Conservation (phyloP, 2,888 invertebrate species). For the Chrysolina americana region DNA sequence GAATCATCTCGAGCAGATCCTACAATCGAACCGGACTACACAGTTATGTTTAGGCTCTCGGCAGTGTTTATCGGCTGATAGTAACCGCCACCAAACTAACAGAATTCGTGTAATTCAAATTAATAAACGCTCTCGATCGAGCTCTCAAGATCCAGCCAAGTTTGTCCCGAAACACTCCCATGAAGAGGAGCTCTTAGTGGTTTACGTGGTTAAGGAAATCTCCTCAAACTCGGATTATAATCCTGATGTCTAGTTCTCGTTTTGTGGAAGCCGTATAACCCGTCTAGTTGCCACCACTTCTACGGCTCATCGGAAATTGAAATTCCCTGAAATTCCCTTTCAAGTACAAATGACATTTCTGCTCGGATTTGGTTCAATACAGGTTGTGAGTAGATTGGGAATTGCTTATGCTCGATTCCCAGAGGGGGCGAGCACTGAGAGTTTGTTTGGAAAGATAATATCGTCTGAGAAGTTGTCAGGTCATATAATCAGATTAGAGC, state of each 20-base stretch:
- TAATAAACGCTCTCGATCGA: conserved; percentile 46
- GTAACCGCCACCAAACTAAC: conserved; percentile 21
- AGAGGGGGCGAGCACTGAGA: not conserved
- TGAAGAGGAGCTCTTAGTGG: conserved; percentile 46
- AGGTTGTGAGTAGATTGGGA: conserved; percentile 34
- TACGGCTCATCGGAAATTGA: conserved; percentile 45
- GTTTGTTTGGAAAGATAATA: not conserved
- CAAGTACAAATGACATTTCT: conserved; percentile 47
- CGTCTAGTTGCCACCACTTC: conserved; percentile 39
- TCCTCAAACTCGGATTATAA: conserved; percentile 49
- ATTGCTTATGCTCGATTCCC: conserved; percentile 9
- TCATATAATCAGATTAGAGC: no score
- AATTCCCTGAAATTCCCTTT: conserved; percentile 46
- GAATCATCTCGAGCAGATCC: not conserved
- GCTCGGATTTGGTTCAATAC: conserved; percentile 41
- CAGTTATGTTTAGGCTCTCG: not conserved
- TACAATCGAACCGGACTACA: not conserved
- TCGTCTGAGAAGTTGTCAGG: no score
- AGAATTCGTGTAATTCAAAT: conserved; percentile 36
- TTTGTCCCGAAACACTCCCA: conserved; percentile 41
- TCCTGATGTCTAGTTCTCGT: conserved; percentile 44
- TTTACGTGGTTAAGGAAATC: conserved; percentile 48
- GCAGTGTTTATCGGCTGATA: not conserved
- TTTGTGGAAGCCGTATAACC: conserved; percentile 38
- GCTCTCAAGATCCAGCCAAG: conserved; percentile 40